Evolutionary conservation across 2,113 vertebrate species (phyloP).

Genomic region (Dissostichus mawsoni): DNA sequence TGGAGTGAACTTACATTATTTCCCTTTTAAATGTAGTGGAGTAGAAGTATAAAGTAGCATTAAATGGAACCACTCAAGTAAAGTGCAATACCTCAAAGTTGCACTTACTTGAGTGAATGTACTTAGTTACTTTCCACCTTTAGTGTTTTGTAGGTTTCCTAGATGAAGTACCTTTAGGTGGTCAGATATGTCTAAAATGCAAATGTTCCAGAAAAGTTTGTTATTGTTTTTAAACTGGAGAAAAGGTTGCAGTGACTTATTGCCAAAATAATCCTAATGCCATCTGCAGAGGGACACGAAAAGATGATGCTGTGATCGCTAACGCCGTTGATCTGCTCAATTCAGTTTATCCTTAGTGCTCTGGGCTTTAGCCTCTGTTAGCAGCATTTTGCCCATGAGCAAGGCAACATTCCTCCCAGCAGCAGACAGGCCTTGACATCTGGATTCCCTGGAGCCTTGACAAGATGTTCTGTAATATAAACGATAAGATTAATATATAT

Average conservation of each 20-base stretch:
- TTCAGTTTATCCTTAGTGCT: constrained; percentile 14
- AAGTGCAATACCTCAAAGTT: no score
- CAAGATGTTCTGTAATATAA: neutral
- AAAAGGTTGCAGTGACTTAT: constrained; percentile 34
- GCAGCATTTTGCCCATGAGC: constrained; percentile 22
- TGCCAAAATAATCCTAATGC: constrained; percentile 31
- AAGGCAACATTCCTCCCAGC: neutral
- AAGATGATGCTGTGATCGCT: constrained; percentile 43
- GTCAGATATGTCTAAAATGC: no score
- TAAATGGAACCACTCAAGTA: no score
- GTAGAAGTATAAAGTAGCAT: no score
- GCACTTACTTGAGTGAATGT: no score
- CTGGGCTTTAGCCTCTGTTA: neutral
- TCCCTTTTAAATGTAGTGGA: no score
- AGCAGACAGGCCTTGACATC: constrained; percentile 13
- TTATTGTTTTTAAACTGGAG: constrained; percentile 29
- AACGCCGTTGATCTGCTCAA: constrained; percentile 23
- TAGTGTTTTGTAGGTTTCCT: no score
- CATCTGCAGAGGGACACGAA: constrained; percentile 33
- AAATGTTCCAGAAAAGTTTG: neutral
- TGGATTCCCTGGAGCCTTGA: neutral
- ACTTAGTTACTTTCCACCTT: no score
- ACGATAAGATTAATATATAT: neutral
- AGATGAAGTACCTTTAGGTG: no score
- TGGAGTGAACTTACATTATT: no score